Conservation (phyloP, 2,113 vertebrate genomes). For the Oreamnos americanus region DNA sequence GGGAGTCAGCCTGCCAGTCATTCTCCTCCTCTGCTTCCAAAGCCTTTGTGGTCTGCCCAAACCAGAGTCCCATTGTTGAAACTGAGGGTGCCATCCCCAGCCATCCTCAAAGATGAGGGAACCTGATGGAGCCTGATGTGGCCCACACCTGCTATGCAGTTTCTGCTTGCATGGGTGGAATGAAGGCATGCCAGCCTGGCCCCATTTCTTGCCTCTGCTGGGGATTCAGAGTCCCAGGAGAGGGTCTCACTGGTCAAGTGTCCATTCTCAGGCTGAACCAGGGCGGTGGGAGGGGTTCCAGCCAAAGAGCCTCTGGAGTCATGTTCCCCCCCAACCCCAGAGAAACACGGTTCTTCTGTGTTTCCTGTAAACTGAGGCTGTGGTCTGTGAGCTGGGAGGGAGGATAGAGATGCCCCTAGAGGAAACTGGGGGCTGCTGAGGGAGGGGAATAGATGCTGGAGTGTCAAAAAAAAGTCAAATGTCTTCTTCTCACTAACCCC, state of each 20-base stretch:
- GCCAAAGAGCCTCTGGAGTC: background rate
- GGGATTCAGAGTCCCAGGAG: background rate
- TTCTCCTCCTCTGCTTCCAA: background rate
- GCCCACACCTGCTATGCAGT: background rate
- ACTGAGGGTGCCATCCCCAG: rapidly evolving
- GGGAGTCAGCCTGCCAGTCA: background rate
- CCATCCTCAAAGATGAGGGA: background rate
- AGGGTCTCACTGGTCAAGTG: background rate
- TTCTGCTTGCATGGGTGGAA: background rate
- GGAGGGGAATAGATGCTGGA: background rate
- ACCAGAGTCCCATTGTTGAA: background rate
- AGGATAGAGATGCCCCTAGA: background rate
- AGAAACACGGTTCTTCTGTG: background rate
- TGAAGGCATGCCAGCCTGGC: background rate
- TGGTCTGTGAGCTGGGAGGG: background rate
- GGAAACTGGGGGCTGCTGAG: background rate
- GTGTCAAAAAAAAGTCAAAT: background rate
- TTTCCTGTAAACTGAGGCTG: background rate
- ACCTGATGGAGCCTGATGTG: background rate
- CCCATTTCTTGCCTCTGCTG: background rate
- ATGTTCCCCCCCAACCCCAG: background rate
- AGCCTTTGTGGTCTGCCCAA: background rate
- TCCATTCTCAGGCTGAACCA: background rate
- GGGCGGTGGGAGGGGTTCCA: background rate
- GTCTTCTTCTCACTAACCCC: background rate